Evolutionary conservation across 2,888 invertebrate species (phyloP).

Genomic region (Synergus japonicus): DNA sequence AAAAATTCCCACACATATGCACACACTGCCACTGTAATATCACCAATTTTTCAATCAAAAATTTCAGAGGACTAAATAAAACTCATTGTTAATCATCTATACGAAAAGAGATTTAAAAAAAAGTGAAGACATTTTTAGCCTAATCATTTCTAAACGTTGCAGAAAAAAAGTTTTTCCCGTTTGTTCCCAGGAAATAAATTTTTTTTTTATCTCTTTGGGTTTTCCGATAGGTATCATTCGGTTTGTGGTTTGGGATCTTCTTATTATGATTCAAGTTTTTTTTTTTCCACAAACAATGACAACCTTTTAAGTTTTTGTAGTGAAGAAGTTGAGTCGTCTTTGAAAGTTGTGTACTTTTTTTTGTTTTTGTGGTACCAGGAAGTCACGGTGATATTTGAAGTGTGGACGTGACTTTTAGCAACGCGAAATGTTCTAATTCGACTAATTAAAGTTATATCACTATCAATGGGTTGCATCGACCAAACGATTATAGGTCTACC

Average conservation of each 20-base stretch:
- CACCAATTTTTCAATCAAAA: conserved; percentile 18
- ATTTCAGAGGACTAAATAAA: conserved; percentile 8
- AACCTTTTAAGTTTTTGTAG: background rate
- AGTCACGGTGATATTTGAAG: conserved; percentile 27
- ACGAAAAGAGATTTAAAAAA: no score
- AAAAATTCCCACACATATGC: conserved; percentile 16
- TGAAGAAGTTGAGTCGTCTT: background rate
- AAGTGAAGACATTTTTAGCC: no score
- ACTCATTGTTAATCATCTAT: background rate
- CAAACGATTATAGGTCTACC: conserved; percentile 14
- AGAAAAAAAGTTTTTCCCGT: no score
- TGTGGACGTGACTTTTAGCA: conserved; percentile 34
- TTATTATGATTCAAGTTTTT: background rate
- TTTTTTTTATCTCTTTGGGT: no score
- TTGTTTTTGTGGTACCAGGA: conserved; percentile 10
- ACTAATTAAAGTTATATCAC: conserved; percentile 48
- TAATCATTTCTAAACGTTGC: no score
- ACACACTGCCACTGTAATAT: background rate
- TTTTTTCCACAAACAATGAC: background rate
- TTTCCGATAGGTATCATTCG: no score
- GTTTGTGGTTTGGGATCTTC: background rate
- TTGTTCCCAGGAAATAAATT: no score
- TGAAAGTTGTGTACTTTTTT: background rate
- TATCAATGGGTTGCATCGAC: conserved; percentile 39
- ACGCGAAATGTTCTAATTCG: conserved; percentile 31